Evolutionary conservation across 2,888 invertebrate species (phyloP).

Genomic region (Diarsia rubi): DNA sequence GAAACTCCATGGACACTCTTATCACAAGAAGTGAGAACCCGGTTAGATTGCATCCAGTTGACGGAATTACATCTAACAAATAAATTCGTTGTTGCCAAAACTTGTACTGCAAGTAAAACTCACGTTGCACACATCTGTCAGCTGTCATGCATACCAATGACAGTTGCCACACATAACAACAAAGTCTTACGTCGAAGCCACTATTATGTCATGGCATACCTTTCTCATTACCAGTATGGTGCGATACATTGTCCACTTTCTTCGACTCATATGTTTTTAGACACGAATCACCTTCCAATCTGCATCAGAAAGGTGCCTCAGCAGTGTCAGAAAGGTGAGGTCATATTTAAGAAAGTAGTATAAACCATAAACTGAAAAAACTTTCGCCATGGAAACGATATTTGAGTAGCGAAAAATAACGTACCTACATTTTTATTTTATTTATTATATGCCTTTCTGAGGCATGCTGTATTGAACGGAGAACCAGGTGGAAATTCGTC

Average conservation of each 20-base stretch:
- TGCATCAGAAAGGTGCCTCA: too few species aligned
- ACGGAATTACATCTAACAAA: neutral
- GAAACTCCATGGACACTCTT: too few species aligned
- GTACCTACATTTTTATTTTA: too few species aligned
- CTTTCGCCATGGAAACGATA: too few species aligned
- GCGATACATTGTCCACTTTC: conserved; percentile 17
- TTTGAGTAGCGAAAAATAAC: too few species aligned
- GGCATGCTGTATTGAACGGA: too few species aligned
- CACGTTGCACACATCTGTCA: neutral
- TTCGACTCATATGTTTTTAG: conserved; percentile 4
- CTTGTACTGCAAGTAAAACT: conserved; percentile 1
- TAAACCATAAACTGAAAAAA: too few species aligned
- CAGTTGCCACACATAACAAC: conserved; percentile 10
- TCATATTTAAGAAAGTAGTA: too few species aligned
- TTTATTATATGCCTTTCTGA: too few species aligned
- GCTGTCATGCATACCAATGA: conserved; percentile 36
- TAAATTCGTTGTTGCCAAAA: conserved; percentile 12
- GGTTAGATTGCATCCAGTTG: neutral
- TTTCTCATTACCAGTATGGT: conserved; percentile 4
- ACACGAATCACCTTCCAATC: neutral
- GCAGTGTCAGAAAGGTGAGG: too few species aligned
- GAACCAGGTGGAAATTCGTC: too few species aligned
- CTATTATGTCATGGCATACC: conserved; percentile 38
- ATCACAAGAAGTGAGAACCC: too few species aligned
- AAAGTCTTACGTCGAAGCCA: neutral